Percentiles rank a stretch among this genome's conserved stretches.
These are phyloP conservation scores for Alouatta palliata DNA, from an alignment of 2,113 vertebrate genomes.

Conservation along the genomic window DNA sequence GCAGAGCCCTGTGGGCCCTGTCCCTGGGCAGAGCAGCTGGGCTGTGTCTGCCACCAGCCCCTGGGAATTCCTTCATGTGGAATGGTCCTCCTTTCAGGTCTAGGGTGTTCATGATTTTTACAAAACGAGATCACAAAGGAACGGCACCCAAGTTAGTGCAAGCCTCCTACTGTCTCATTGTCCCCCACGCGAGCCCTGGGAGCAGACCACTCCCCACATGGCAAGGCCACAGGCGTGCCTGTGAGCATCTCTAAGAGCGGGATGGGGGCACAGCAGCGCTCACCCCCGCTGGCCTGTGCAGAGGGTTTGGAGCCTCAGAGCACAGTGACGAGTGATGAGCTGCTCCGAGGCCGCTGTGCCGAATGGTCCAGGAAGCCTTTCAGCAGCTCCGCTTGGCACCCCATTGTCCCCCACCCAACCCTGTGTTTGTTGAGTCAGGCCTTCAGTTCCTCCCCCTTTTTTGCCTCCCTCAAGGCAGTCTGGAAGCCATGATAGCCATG, in stretches of 20 bases:
- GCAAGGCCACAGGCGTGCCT: not conserved
- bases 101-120: not conserved
- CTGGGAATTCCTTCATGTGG: not conserved
- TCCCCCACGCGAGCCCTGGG: not conserved
- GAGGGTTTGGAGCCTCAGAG: not conserved
- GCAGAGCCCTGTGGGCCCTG: not conserved
- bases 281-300: not conserved
- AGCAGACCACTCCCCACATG: not conserved
- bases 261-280: not conserved
- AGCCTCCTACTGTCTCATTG: not conserved
- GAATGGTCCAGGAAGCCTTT: not conserved
- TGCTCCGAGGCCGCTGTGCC: not conserved
- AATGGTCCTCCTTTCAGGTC: not conserved
- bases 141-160: not conserved
- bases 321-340: not conserved
- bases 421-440: not conserved
- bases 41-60: not conserved
- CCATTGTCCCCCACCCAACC: not conserved
- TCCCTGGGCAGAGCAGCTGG: not conserved
- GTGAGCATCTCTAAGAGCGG: not conserved
- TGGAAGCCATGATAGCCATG: not conserved
- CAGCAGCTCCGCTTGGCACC: not conserved
- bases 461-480: not conserved
- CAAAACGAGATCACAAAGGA: constrained; percentile 22
- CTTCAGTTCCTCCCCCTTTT: not conserved